Evolutionary conservation across 1,140 invertebrate genomes (phyloP).

Genomic region (Ceratina australensis): DNA sequence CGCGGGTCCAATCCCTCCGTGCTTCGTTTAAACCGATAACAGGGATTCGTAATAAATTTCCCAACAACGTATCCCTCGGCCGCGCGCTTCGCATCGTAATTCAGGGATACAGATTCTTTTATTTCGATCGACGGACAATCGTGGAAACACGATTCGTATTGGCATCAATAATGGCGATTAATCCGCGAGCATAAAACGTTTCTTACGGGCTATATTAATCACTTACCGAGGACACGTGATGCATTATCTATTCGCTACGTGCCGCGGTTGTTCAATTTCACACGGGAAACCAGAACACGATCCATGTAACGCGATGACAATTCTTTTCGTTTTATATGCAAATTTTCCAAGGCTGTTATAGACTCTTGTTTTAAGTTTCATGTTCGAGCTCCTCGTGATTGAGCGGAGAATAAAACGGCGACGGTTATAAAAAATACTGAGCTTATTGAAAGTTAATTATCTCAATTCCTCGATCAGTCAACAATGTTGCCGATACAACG

Average conservation of each 20-base stretch:
- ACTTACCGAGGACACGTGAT: not conserved
- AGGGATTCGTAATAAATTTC: not conserved
- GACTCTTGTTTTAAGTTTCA: not conserved
- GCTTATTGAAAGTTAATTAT: not conserved
- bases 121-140: not conserved
- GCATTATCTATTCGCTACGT: not conserved
- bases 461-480: not conserved
- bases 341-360: too few relatives aligned
- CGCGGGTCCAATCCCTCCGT: not conserved
- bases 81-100: too few relatives aligned
- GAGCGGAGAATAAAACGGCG: not conserved
- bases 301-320: slow-evolving; percentile 8
- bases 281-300: slow-evolving; percentile 16
- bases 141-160: not conserved
- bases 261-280: not conserved
- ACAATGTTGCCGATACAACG: not conserved
- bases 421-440: not conserved
- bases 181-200: not conserved
- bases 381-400: not conserved
- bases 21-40: not conserved
- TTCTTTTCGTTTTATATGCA: slow-evolving; percentile 7
- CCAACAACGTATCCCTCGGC: too few relatives aligned
- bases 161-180: not conserved
- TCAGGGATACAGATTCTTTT: not conserved
- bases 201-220: not conserved